Base-by-base conservation (phyloP, 2,113 vertebrate genomes). In the Actenoides hombroni region DNA sequence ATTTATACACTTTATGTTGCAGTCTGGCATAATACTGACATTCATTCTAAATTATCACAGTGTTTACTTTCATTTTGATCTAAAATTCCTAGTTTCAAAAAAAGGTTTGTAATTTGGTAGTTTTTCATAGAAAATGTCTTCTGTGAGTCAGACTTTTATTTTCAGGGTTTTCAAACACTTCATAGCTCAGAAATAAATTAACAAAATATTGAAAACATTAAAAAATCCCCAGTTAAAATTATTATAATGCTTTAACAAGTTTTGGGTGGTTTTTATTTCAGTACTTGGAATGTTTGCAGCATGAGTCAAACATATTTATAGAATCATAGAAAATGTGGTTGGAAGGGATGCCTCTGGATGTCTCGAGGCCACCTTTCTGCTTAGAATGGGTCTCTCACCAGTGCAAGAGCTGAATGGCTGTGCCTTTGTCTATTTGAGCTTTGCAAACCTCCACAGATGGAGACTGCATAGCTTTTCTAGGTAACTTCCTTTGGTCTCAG, bases 161-260 rank as follows among this genome's bases (percentile, higher is more conserved):
- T 93, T 91, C 87, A 90, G 78, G 53, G 21, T 80, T 92, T 97
- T 94, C 44, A 93, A 93, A 88, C 78, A 92, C 64, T 90, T 94
- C 76, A 54, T 40, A 90, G 37, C 60, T 83, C 68, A 83, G 54
- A 88, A 92, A 95, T 88, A 93, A 92, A 93, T 94, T 86, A 77
- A 77, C 10, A 4, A 90, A 71, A 70, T 79, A 54, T 65, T 57
- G 20, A 74, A 95, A 94, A 59, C 31, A 23, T 76, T 65, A 31
- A 70, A 17, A 85, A 83, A 57, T 85, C 57, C 12, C 35, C 0
- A 0, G 39, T 8, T 92, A 59, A 90, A 92, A 70, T 57, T 57
- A 59, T 91, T 67, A 83, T 60, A 87, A 87, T 63, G 13, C 82
- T 93, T 93, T 83, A 90, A 88, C 48, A 90, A 86, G n/a, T 83